Conservation (phyloP, 2,888 invertebrate genomes). For the Macrosiphum euphorbiae region DNA sequence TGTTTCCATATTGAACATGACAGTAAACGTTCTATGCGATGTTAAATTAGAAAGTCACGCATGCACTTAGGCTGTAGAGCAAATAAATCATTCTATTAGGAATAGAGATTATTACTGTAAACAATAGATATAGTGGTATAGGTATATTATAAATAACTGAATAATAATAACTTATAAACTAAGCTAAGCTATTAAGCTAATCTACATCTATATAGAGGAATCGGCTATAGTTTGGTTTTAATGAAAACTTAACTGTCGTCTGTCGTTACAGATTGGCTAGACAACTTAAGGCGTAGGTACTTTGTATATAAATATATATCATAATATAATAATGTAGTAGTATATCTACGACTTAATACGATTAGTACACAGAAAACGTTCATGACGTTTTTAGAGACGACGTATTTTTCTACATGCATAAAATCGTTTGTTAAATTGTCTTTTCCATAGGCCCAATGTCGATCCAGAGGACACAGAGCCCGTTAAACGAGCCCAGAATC, state of each 20-base stretch:
- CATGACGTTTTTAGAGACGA: background rate
- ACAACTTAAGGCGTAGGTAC: background rate
- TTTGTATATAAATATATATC: background rate
- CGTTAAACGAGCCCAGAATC: conserved; percentile 72
- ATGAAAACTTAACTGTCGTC: background rate
- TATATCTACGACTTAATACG: background rate
- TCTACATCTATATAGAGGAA: background rate
- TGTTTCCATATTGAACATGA: background rate
- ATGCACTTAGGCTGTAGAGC: background rate
- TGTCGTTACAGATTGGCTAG: background rate
- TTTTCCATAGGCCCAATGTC: conserved; percentile 70
- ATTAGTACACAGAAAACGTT: background rate
- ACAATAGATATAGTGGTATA: too few species aligned
- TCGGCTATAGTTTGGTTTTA: background rate
- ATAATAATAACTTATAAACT: too few species aligned
- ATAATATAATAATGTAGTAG: background rate
- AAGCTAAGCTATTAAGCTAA: background rate
- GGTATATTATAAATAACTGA: too few species aligned
- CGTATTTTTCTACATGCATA: background rate
- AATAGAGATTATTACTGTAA: background rate
- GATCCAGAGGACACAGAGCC: conserved; percentile 71
- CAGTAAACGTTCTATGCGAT: background rate
- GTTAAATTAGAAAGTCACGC: conserved; percentile 30
- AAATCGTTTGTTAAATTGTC: background rate
- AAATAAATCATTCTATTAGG: background rate